A percentile compares a stretch with the other conserved stretches of the same genome.
Evolutionary conservation across 2,797 vertebrate genomes (phyloP).

Genomic region (Pteropus rufus): DNA sequence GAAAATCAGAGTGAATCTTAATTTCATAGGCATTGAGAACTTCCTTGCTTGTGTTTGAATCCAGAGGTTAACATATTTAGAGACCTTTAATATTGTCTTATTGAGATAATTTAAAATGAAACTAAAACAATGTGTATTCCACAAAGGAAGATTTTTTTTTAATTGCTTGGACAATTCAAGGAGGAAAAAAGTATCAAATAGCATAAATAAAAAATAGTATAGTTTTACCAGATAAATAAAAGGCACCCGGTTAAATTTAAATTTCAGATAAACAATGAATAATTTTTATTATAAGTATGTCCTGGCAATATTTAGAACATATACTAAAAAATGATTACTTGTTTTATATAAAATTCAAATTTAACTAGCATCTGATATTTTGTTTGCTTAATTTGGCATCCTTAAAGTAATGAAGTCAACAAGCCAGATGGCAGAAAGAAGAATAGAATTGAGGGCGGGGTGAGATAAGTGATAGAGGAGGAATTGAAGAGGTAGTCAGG

Average conservation of each 20-base stretch:
- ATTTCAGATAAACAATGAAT: not conserved
- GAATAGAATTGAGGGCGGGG: not conserved
- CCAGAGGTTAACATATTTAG: constrained; percentile 43
- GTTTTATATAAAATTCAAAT: not conserved
- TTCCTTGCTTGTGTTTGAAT: constrained; percentile 41
- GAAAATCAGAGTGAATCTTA: constrained; percentile 69
- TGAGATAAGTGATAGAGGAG: not conserved
- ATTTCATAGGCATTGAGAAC: constrained; percentile 47
- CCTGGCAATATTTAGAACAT: not conserved
- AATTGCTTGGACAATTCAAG: constrained; percentile 1
- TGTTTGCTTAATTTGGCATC: not conserved
- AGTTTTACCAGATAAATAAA: not conserved
- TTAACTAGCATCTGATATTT: not conserved
- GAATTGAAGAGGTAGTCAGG: not conserved
- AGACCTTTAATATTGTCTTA: constrained; percentile 19
- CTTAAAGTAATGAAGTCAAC: not conserved
- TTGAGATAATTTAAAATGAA: constrained; percentile 40
- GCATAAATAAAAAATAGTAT: not conserved
- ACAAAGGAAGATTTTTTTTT: not conserved
- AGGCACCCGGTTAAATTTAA: not conserved
- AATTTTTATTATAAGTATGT: not conserved
- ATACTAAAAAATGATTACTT: not conserved
- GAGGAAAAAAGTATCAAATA: not conserved
- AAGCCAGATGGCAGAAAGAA: not conserved
- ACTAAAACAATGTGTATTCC: constrained; percentile 13